phyloP scores from a whole-genome alignment of 2,888 invertebrate genomes.

The Andrena marginata region DNA sequence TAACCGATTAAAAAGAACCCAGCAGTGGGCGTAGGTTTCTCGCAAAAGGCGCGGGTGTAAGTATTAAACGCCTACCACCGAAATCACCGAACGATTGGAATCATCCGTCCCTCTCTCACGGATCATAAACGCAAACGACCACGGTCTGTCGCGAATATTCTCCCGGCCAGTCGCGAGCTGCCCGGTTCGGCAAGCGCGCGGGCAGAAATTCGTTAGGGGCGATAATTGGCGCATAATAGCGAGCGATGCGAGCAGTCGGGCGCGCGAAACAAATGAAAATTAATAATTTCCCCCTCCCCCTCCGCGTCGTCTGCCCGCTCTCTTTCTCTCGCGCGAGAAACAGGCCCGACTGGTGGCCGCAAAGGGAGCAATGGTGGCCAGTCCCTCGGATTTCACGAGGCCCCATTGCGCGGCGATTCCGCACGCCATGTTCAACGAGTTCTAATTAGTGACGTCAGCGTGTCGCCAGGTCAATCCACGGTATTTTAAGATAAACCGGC shows the following conservation, averaged over 20 bases:
- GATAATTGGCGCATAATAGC: constrained; percentile 53
- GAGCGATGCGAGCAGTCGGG: constrained; percentile 13
- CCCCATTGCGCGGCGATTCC: constrained; percentile 25
- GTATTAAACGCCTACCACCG: not conserved
- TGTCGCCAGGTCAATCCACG: constrained; percentile 83
- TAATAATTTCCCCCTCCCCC: constrained; percentile 37
- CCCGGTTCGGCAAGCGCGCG: constrained; percentile 27
- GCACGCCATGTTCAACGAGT: constrained; percentile 76
- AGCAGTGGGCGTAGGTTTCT: too few species aligned
- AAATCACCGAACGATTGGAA: constrained; percentile 15
- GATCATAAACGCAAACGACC: constrained; percentile 23
- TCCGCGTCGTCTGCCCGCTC: not conserved
- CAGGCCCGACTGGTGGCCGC: not conserved
- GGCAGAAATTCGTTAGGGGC: constrained; percentile 32
- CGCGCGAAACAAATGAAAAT: constrained; percentile 55
- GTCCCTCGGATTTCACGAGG: constrained; percentile 59
- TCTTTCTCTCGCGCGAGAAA: not conserved
- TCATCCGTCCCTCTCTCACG: not conserved
- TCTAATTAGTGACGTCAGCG: constrained; percentile 84
- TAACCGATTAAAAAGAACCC: too few species aligned
- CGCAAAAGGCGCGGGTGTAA: not conserved
- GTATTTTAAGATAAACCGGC: constrained; percentile 81
- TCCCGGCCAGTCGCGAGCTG: constrained; percentile 24
- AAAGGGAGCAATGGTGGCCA: not conserved
- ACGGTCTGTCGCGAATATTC: constrained; percentile 13